Evolutionary conservation across 2,113 vertebrate genomes (phyloP).

Genomic region (Irena cyanogastra): DNA sequence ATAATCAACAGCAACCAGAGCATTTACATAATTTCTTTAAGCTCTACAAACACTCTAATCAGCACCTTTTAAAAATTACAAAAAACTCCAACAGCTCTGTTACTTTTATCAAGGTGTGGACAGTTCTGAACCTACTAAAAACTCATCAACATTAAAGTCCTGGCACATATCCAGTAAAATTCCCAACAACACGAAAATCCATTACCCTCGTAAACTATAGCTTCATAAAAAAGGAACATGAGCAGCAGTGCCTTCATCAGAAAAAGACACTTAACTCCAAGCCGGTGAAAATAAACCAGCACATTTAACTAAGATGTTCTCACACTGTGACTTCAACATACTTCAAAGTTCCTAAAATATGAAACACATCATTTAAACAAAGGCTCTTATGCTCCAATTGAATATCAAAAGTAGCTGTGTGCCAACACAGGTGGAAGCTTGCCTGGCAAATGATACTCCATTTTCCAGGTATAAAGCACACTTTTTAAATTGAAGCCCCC

Average conservation of each 20-base stretch:
- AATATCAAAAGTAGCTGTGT: neutral
- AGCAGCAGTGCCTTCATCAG: neutral
- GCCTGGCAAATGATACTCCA: neutral
- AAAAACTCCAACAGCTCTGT: neutral
- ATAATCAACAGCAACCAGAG: neutral
- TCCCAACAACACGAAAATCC: neutral
- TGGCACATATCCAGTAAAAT: neutral
- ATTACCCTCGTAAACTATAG: neutral
- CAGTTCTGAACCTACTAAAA: neutral
- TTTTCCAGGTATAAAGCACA: neutral
- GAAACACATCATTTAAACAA: neutral
- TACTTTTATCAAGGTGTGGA: neutral
- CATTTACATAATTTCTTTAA: neutral
- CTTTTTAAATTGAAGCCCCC: neutral
- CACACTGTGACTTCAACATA: neutral
- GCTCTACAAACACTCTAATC: neutral
- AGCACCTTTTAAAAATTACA: neutral
- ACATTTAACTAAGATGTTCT: neutral
- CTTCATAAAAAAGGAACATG: neutral
- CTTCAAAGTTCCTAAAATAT: neutral
- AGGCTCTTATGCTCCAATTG: too few species aligned
- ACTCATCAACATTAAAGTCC: neutral
- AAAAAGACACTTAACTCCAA: neutral
- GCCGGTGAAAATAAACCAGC: neutral
- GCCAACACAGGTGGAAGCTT: neutral